Evolutionary conservation across 1,140 invertebrate genomes (phyloP), one percentile per base, ranked within the genome.

Genomic region (Gryllus bimaculatus): DNA sequence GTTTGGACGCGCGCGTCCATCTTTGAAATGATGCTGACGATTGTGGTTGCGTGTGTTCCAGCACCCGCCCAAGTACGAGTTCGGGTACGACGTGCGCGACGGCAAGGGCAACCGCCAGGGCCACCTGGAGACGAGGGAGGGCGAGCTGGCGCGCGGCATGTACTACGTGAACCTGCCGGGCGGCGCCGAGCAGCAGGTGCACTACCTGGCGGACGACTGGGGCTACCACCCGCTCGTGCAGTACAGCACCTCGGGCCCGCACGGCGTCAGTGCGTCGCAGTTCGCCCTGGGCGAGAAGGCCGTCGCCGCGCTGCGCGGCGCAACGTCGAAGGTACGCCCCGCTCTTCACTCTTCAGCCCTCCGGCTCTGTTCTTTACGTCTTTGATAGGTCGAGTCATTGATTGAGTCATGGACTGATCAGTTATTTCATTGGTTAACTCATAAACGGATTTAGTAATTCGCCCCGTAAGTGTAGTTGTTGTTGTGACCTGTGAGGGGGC

Each of bases 201-300:
- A 88, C 78, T 91, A 91, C 84, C 84, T 88, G 77, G 88, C 88
- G 2, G 89, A 91, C 81, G 88, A 89, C 81, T 90, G 88, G 87
- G 90, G 90, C 48, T 91, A 90, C 84, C 90, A 91, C 86, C 89
- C 90, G 20, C 85, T 90, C 8, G 87, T 90, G 26, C 87, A 88
- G 78, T 89, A 90, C 81, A 87, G 85, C 80, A 85, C 86, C 82
- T 82, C 74, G 73, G 83, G 85, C 75, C 84, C 86, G n/a, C 84
- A 86, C 78, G 80, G 77, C 7, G 78, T 75, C 54, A 82, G 84
- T 15, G 87, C 82, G 79, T 85, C 85, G 73, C 87, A 84, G 80
- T 88, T 91, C 76, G 88, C 89, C 6, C 82, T 90, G 0, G 90
- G 89, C 13, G 87, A 88, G 81, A 86, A 87, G 80, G 89, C 90